phyloP scores from a whole-genome alignment of 1,140 invertebrate genomes.

The Branchinecta lynchi region DNA sequence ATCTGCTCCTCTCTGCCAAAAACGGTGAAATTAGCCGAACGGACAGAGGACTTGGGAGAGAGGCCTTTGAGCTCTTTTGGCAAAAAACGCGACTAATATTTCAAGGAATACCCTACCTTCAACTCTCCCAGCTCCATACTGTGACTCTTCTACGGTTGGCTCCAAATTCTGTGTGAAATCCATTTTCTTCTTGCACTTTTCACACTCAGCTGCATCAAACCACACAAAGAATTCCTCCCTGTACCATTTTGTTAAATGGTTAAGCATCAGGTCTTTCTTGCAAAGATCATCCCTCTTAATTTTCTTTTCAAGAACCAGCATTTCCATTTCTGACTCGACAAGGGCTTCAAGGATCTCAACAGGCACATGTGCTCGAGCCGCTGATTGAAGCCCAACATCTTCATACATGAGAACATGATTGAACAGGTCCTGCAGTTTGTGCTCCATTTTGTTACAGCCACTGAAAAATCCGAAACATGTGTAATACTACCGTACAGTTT shows the following conservation, averaged over 20 bases:
- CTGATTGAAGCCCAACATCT: neutral
- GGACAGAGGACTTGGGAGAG: too few species aligned
- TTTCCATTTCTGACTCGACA: neutral
- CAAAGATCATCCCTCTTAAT: neutral
- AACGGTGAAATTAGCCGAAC: too few species aligned
- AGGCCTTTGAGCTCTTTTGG: too few species aligned
- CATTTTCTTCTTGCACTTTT: slow-evolving; percentile 41
- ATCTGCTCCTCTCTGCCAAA: too few species aligned
- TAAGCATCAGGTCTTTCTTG: slow-evolving; percentile 47
- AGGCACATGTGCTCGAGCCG: neutral
- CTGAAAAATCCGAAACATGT: too few species aligned
- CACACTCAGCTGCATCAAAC: slow-evolving; percentile 63
- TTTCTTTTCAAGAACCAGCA: neutral
- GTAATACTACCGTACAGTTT: too few species aligned
- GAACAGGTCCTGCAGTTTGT: neutral
- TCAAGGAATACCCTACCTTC: slow-evolving; percentile 26
- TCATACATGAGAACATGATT: neutral
- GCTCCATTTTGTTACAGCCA: neutral
- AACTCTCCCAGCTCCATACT: slow-evolving; percentile 31
- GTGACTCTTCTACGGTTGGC: slow-evolving; percentile 32
- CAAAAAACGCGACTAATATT: too few species aligned
- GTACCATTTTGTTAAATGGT: slow-evolving; percentile 74
- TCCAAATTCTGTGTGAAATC: slow-evolving; percentile 23
- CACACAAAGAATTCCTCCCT: slow-evolving; percentile 80
- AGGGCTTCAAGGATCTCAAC: neutral